Evolutionary conservation across 2,113 vertebrate species (phyloP), one percentile per base, ranked within the genome.

Genomic region (Tachysurus fulvidraco): DNA sequence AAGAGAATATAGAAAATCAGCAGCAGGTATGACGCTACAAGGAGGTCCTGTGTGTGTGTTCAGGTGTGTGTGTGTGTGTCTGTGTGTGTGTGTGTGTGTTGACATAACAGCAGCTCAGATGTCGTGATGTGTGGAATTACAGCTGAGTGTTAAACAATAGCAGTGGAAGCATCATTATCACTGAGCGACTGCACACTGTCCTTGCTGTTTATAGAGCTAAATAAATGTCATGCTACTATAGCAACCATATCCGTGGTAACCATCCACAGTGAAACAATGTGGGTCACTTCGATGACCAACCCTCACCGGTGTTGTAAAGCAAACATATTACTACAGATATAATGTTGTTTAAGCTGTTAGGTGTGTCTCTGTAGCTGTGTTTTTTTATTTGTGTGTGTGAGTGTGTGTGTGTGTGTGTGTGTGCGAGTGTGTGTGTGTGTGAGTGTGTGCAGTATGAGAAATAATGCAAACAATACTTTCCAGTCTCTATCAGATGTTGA

Each of bases 61-160:
- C 19, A 12, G 25, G 65, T 73, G 83, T 84, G 83, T 55, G 76
- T 55, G n/a, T 81, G 79, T 60, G 79, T 82, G 80, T 64, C 59
- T 82, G 59, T 60, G 54, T 41, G 64, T 71, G 59, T 69, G 59
- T 81, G 54, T 59, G 81, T 21, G 10, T 11, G 59, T n/a, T 50
- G 23, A 41, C 17, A 19, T 44, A 78, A 85, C 25, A 57, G 25
- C 64, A 60, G 73, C 76, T 87, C 76, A 69, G 30, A 64, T 60
- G 62, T 83, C 71, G 14, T 23, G 64, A 17, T 83, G 88, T 74
- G 60, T 86, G 91, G 89, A 88, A 92, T 89, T 92, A 89, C 91
- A 91, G 62, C 54, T 46, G 17, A 59, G 46, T 57, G 81, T 25
- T 83, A 85, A 89, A 91, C 88, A 88, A 91, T 84, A 79, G 80